These are phyloP conservation scores for Furcifer pardalis DNA, from an alignment of 2,797 vertebrate genomes.

Conservation along the genomic window DNA sequence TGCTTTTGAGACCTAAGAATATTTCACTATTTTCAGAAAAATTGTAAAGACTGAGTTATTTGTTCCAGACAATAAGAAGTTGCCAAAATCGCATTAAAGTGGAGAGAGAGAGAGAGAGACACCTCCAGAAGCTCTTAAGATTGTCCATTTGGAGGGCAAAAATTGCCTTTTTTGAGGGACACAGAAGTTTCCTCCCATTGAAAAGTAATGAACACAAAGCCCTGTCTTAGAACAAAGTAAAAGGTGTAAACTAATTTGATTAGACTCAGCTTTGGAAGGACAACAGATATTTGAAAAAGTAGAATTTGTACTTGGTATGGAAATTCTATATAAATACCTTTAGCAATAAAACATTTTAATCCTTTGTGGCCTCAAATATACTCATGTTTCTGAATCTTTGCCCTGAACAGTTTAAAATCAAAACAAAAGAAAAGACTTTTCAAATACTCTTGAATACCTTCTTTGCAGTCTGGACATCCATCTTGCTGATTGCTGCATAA, in stretches of 20 bases:
- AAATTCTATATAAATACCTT: no score
- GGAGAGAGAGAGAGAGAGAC: no score
- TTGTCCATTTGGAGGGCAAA: no score
- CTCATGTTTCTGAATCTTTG: neutral
- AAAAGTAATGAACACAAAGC: no score
- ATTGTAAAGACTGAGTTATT: neutral
- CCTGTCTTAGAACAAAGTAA: neutral
- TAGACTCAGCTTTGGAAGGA: neutral
- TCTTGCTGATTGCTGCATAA: conserved; percentile 83
- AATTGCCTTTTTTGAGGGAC: no score
- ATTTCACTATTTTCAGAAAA: neutral
- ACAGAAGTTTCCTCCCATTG: no score
- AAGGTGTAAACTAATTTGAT: neutral
- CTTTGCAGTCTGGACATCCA: conserved; percentile 81
- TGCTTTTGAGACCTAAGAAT: neutral
- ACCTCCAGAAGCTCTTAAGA: no score
- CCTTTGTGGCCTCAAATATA: no score
- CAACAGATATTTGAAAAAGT: no score
- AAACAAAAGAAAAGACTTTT: neutral
- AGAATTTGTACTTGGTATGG: neutral
- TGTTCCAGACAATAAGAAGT: neutral
- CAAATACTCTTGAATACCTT: conserved; percentile 74
- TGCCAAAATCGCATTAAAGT: no score
- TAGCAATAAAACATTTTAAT: no score
- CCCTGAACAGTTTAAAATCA: neutral